These are phyloP conservation scores for Stegastes partitus DNA, from an alignment of 2,113 vertebrate genomes.

Conservation along the genomic window DNA sequence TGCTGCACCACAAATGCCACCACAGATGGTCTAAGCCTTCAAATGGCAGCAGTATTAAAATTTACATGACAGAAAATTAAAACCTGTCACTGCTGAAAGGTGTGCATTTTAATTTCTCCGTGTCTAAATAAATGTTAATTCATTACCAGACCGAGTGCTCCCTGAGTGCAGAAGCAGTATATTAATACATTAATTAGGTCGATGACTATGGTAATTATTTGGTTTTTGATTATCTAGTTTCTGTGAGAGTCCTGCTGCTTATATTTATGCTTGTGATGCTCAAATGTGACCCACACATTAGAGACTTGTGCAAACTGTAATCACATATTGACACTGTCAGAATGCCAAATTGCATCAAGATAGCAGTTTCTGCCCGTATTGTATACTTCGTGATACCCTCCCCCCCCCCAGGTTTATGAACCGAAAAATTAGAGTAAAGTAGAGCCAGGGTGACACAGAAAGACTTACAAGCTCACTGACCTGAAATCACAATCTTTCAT, in stretches of 20 bases:
- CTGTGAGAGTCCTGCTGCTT: neutral
- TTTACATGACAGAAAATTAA: conserved; percentile 22
- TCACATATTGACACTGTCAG: conserved; percentile 25
- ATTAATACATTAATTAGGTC: neutral
- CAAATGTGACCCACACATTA: neutral
- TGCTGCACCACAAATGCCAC: conserved; percentile 21
- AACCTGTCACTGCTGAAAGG: conserved; percentile 18
- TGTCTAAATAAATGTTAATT: conserved; percentile 24
- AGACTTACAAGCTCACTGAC: conserved; percentile 37
- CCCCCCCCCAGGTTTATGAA: conserved; percentile 30
- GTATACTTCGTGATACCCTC: conserved; percentile 5
- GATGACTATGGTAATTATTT: neutral
- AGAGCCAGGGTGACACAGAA: conserved; percentile 7
- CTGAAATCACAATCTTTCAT: conserved; percentile 38
- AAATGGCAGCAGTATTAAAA: conserved; percentile 28
- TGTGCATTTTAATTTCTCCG: conserved; percentile 13
- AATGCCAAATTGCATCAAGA: conserved; percentile 2
- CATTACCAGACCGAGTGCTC: conserved; percentile 8
- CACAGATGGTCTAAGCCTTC: conserved; percentile 30
- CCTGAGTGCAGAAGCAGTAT: conserved; percentile 7
- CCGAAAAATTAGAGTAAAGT: conserved; percentile 20
- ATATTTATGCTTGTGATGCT: neutral
- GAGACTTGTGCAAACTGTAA: conserved; percentile 3
- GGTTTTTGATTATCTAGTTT: neutral
- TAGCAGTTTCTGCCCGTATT: conserved; percentile 1